phyloP scores from a whole-genome alignment of 2,113 vertebrate genomes.

The Rattus rattus region DNA sequence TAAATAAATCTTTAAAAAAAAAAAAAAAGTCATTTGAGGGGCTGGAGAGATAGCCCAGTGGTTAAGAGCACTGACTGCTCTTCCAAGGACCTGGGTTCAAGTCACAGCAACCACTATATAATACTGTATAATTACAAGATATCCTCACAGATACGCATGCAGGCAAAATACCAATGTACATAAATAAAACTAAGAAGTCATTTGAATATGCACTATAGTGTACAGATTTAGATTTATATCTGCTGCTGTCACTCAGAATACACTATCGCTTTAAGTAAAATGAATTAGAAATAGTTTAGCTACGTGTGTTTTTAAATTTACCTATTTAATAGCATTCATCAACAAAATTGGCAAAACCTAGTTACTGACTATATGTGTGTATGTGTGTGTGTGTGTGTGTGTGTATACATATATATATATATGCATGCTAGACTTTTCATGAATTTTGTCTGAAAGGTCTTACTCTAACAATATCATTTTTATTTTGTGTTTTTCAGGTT shows the following conservation, averaged over 20 bases:
- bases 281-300: conserved; percentile 38
- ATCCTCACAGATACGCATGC: too few species aligned
- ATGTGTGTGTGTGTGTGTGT: too few species aligned
- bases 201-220: not conserved
- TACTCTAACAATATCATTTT: conserved; percentile 13
- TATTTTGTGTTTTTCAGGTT: conserved; percentile 88
- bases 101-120: too few species aligned
- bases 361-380: not conserved
- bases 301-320: conserved; percentile 24
- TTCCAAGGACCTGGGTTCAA: too few species aligned
- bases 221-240: conserved; percentile 34
- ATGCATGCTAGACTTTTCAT: conserved; percentile 21
- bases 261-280: conserved; percentile 24
- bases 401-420: not conserved
- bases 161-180: too few species aligned
- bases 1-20: too few species aligned
- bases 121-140: too few species aligned
- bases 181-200: not conserved
- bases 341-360: conserved; percentile 47
- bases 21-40: not conserved
- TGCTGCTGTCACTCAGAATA: not conserved
- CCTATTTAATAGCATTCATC: not conserved
- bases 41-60: too few species aligned
- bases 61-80: too few species aligned
- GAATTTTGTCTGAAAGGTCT: conserved; percentile 22